Evolutionary conservation across 2,113 vertebrate species (phyloP).

Genomic region (Oenanthe melanoleuca): DNA sequence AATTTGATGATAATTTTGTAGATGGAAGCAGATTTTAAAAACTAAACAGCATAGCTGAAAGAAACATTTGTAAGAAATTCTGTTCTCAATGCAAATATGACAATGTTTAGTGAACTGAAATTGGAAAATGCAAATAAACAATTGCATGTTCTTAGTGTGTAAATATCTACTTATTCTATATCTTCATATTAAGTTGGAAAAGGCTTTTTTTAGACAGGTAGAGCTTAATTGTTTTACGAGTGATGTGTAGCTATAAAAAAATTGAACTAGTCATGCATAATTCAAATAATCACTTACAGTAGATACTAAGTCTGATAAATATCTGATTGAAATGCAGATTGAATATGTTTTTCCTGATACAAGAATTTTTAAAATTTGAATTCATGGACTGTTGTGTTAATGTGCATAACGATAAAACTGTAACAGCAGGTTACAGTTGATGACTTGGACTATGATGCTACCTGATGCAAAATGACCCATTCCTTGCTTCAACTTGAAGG

Average conservation of each 20-base stretch:
- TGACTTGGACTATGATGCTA: neutral
- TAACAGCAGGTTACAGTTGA: conserved; percentile 25
- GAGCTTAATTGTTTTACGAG: conserved; percentile 59
- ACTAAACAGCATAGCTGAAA: neutral
- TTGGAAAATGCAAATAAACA: neutral
- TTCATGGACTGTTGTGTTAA: neutral
- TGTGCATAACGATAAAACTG: conserved; percentile 53
- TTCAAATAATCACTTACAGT: conserved; percentile 68
- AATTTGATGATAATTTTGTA: neutral
- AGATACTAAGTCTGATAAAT: conserved; percentile 39
- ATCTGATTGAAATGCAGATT: neutral
- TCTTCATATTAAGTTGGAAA: conserved; percentile 30
- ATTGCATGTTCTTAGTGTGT: neutral
- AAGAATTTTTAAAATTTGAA: conserved; percentile 4
- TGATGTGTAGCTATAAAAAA: conserved; percentile 50
- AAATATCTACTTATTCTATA: neutral
- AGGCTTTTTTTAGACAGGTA: neutral
- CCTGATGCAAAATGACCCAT: conserved; percentile 32
- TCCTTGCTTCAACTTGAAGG: neutral
- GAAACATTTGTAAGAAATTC: neutral
- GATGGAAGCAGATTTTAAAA: neutral
- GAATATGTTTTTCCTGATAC: neutral
- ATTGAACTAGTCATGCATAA: conserved; percentile 62
- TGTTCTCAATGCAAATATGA: neutral
- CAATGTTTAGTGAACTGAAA: conserved; percentile 7